phyloP scores from a whole-genome alignment of 2,113 vertebrate species.

The Naja naja region DNA sequence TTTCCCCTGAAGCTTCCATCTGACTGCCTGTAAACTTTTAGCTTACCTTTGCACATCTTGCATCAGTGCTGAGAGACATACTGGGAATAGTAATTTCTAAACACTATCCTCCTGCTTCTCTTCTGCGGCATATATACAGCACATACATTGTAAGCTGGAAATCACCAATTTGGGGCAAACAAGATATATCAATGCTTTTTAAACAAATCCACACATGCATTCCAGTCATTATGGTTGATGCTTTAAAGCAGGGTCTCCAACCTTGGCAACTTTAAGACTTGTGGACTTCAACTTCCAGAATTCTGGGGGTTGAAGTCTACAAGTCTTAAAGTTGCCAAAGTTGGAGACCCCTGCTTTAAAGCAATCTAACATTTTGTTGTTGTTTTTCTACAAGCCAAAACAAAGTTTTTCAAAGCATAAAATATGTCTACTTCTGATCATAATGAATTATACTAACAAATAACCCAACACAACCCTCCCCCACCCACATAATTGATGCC shows the following conservation, averaged over 20 bases:
- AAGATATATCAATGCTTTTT: slow-evolving; percentile 26
- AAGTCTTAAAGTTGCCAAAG: too few species aligned
- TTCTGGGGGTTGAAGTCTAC: too few species aligned
- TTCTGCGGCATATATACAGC: not conserved
- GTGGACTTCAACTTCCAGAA: too few species aligned
- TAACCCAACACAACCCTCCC: not conserved
- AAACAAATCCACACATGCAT: not conserved
- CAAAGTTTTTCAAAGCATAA: not conserved
- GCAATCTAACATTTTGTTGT: not conserved
- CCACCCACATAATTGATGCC: not conserved
- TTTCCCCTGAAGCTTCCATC: slow-evolving; percentile 31
- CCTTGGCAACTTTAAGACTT: too few species aligned
- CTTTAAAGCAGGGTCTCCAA: too few species aligned
- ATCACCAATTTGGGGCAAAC: not conserved
- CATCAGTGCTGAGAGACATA: not conserved
- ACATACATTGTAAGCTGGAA: not conserved
- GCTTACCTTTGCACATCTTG: slow-evolving; percentile 16
- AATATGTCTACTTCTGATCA: not conserved
- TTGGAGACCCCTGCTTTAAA: not conserved
- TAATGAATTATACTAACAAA: not conserved
- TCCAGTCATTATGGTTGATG: not conserved
- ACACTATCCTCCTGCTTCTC: not conserved
- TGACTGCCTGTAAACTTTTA: not conserved
- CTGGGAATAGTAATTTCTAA: not conserved
- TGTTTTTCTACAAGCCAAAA: not conserved